These are phyloP conservation scores for Metaphire vulgaris DNA, from an alignment of 1,140 invertebrate species.

Conservation along the genomic window DNA sequence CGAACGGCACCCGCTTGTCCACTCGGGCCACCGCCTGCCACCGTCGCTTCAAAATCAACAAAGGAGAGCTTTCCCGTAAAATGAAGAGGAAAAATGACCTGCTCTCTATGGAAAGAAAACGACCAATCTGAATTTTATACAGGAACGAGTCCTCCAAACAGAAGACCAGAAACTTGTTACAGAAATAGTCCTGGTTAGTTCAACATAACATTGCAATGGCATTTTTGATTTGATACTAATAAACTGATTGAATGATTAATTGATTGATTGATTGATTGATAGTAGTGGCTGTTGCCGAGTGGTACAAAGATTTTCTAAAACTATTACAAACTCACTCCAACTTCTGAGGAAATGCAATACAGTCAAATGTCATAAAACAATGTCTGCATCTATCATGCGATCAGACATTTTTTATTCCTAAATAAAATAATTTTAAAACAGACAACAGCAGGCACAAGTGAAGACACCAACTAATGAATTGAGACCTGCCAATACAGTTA, in stretches of 20 bases:
- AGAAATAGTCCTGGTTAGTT: neutral
- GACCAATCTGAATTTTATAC: neutral
- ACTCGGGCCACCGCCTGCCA: conserved; percentile 61
- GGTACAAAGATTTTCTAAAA: no score
- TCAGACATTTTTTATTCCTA: no score
- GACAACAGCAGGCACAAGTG: neutral
- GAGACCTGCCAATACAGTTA: neutral
- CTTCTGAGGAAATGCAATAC: no score
- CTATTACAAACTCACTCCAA: no score
- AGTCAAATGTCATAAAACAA: no score
- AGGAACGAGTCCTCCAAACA: neutral
- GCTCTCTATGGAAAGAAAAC: conserved; percentile 42
- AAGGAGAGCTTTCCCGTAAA: conserved; percentile 67
- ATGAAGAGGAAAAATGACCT: conserved; percentile 78
- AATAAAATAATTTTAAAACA: neutral
- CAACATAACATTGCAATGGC: neutral
- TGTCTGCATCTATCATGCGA: no score
- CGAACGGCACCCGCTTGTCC: conserved; percentile 77
- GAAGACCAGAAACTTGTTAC: neutral
- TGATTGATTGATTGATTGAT: neutral
- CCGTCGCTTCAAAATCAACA: conserved; percentile 76
- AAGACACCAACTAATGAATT: neutral
- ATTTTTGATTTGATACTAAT: neutral
- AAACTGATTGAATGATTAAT: neutral
- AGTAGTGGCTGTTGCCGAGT: neutral